phyloP scores from a whole-genome alignment of 2,888 invertebrate genomes.

The Tachina grossa region DNA sequence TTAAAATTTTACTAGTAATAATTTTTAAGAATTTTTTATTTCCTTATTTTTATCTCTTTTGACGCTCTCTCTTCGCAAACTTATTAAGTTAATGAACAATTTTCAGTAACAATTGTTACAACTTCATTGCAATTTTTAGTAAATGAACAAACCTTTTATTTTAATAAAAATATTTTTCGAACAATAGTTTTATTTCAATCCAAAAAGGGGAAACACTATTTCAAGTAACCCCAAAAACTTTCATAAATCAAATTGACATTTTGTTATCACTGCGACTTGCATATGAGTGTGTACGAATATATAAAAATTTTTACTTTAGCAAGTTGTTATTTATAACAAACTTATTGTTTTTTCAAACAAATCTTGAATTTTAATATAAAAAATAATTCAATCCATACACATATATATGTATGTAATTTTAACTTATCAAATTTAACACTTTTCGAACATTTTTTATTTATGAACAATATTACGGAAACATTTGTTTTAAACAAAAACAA shows the following conservation, averaged over 20 bases:
- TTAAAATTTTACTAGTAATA: too few species aligned
- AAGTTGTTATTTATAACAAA: neutral
- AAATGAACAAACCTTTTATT: too few species aligned
- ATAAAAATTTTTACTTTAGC: neutral
- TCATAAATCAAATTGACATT: conserved; percentile 55
- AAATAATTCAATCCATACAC: conserved; percentile 13
- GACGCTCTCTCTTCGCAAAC: too few species aligned
- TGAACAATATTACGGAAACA: conserved; percentile 59
- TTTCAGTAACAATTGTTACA: too few species aligned
- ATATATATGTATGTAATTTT: conserved; percentile 1
- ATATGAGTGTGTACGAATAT: neutral
- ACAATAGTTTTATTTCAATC: neutral
- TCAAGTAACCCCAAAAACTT: conserved; percentile 3
- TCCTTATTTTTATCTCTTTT: too few species aligned
- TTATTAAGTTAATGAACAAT: too few species aligned
- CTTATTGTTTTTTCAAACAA: neutral
- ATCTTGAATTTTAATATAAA: conserved; percentile 10
- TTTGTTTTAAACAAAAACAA: conserved; percentile 36
- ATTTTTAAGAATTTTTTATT: too few species aligned
- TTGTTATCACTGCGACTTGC: conserved; percentile 34
- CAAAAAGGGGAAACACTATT: neutral
- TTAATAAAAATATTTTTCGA: neutral
- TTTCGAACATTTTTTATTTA: conserved; percentile 53
- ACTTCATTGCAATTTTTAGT: too few species aligned
- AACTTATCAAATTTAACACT: conserved; percentile 61